Percentiles rank a stretch among this genome's conserved stretches.
These are phyloP conservation scores for Bradypus variegatus DNA, from an alignment of 2,797 vertebrate genomes.

Conservation along the genomic window DNA sequence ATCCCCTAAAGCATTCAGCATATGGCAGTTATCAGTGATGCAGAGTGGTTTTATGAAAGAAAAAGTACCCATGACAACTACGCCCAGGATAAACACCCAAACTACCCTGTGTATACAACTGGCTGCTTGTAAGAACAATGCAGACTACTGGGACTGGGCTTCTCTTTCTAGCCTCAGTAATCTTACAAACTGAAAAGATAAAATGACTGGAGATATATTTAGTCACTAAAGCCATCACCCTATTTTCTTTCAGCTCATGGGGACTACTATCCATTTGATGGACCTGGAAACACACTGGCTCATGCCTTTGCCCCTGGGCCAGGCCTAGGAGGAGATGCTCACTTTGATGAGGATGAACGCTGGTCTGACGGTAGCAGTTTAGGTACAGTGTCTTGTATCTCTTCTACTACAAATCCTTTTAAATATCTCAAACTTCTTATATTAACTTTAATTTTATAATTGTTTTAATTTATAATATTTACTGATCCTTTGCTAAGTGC, in stretches of 20 bases:
- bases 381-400: background rate
- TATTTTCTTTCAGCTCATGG: constrained; percentile 78
- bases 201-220: background rate
- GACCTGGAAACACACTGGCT: constrained; percentile 76
- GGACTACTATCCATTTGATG: constrained; percentile 83
- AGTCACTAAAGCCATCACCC: background rate
- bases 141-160: no score
- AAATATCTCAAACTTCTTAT: background rate
- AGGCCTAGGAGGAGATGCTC: constrained; percentile 84
- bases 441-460: no score
- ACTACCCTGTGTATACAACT: background rate
- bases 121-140: no score
- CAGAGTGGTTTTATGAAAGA: background rate
- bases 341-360: constrained; percentile 87
- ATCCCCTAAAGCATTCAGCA: background rate
- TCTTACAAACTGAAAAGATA: background rate
- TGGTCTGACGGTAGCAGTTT: constrained; percentile 73
- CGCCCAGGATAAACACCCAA: background rate
- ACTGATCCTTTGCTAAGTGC: background rate
- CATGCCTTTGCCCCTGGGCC: constrained; percentile 80
- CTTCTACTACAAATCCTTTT: background rate
- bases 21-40: background rate
- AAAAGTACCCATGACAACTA: background rate
- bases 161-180: background rate
- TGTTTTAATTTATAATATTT: background rate